These are phyloP conservation scores for Drosophila meridionalis DNA, from an alignment of 2,888 invertebrate species.

Conservation along the genomic window DNA sequence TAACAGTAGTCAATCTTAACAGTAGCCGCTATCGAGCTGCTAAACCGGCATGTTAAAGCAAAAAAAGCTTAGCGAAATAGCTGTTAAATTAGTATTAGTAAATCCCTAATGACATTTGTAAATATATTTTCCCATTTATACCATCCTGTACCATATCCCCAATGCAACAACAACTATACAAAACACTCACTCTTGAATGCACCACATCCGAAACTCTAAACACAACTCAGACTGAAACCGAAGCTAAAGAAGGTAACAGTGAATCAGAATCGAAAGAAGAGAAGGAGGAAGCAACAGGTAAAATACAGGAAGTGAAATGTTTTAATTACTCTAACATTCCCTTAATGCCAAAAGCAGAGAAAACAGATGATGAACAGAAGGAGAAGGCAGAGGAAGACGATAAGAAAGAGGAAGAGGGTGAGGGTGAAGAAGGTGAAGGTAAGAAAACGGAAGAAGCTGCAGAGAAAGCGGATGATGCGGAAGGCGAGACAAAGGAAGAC, in stretches of 20 bases:
- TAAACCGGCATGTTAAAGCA: conserved; percentile 57
- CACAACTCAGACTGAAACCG: conserved; percentile 58
- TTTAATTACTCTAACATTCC: conserved; percentile 33
- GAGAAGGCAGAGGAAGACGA: conserved; percentile 30
- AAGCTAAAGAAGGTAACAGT: conserved; percentile 44
- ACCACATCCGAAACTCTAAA: conserved; percentile 33
- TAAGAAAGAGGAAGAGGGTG: conserved; percentile 22
- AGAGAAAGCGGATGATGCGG: conserved; percentile 17
- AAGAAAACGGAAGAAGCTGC: conserved; percentile 18
- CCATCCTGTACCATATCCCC: conserved; percentile 13
- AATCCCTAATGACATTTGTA: conserved; percentile 46
- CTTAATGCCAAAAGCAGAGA: conserved; percentile 32
- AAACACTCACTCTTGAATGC: conserved; percentile 30
- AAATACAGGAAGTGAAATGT: conserved; percentile 24
- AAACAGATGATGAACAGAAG: conserved; percentile 27
- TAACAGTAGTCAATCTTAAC: conserved; percentile 43
- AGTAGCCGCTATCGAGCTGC: conserved; percentile 38
- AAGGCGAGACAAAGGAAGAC: conserved; percentile 22
- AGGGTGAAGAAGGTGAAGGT: conserved; percentile 19
- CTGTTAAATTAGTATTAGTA: conserved; percentile 13
- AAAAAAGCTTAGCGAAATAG: conserved; percentile 16
- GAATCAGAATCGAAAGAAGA: conserved; percentile 51
- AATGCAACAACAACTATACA: conserved; percentile 15
- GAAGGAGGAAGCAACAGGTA: conserved; percentile 57
- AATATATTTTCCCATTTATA: conserved; percentile 43